Base-by-base conservation (phyloP, 2,797 vertebrate species). In the Micromesistius poutassou region DNA sequence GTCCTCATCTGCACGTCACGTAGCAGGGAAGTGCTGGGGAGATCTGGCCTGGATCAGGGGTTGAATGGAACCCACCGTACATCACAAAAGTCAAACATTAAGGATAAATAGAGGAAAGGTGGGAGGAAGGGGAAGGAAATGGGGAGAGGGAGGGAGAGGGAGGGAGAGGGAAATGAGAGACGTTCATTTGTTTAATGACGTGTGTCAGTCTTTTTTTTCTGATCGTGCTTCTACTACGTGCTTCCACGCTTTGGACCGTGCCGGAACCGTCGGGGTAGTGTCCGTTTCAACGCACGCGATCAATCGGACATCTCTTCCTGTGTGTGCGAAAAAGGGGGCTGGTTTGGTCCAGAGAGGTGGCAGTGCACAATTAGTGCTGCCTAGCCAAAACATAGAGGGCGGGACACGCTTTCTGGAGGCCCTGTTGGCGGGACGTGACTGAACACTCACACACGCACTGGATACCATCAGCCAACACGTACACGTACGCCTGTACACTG, bases 331-430 rank as follows among this genome's bases (percentile, higher is more conserved):
- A 19, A 55, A 19, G 12, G 16, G 42, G 46, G 46, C 46, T 5
- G 16, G 46, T 22, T 13, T 55, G 0, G 19, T 19, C 46, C 46
- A 19, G 19, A 25, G 55, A 62, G 55, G 55, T n/a, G 55, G 22
- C n/a, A 38, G 5, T 25, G 71, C 30, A 30, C 25, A n/a, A 62
- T 62, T 10, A 62, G 55, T 25, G 55, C 1, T 25, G 22, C 72
- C 80, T 79, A 91, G 90, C 86, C 91, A 91, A 90, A 93, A 92
- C 92, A 91, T 80, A 84, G 81, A 87, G 91, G 90, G 88, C 87
- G 91, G 90, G 83, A 83, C 82, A 30, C 84, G 77, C 80, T 31
- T 4, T 12, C 13, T 5, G 14, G 5, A 7, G 46, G 16, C 30
- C 35, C 62, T 14, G 30, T 2, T 70, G 55, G 80, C 72, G 36